Base-by-base conservation (phyloP, 2,113 vertebrate species). In the Dromiciops gliroides region DNA sequence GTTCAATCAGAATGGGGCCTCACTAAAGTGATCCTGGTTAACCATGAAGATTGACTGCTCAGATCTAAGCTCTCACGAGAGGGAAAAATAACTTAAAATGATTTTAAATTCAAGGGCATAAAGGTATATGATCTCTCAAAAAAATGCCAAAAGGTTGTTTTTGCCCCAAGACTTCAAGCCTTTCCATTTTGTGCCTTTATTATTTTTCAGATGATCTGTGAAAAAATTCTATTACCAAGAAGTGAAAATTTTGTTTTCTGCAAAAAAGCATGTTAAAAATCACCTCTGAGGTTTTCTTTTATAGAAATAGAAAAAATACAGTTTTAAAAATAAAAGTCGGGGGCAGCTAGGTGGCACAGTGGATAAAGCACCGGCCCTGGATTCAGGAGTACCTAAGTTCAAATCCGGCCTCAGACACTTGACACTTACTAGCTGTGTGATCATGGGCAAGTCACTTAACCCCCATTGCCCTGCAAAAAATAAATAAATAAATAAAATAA, bases 21-120 rank as follows among this genome's bases (percentile, higher is more conserved):
- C 67, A 88, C 0, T 96, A 90, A 97, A 96, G 44, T 75, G 89
- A 95, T 97, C 28, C n/a, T 94, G 67, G 89, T 96, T 93, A 95
- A 26, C 96, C 16, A 53, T 94, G 51, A 88, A 93, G 93, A 96
- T 47, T 94, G 22, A 53, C 37, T 93, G 28, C 28, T 97, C 95
- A 95, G 53, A 96, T 96, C 53, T 95, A 93, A 95, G 93, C 89
- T 97, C 52, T 97, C 60, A 92, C 56, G 56, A 95, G 93, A 48
- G 25, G 5, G 52, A 95, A 95, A 93, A 94, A 95, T 88, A 94
- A 93, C 49, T 97, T 92, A 50, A 97, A 96, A 50, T 24, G 89
- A 3, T 94, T 97, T 96, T 89, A 92, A 92, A 53, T 90, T 60
- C 10, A 92, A 6, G n/a, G 22, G 1, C 48, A 31, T 0, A 0